Conservation (phyloP, 2,113 vertebrate species). For the Syrmaticus mikado region DNA sequence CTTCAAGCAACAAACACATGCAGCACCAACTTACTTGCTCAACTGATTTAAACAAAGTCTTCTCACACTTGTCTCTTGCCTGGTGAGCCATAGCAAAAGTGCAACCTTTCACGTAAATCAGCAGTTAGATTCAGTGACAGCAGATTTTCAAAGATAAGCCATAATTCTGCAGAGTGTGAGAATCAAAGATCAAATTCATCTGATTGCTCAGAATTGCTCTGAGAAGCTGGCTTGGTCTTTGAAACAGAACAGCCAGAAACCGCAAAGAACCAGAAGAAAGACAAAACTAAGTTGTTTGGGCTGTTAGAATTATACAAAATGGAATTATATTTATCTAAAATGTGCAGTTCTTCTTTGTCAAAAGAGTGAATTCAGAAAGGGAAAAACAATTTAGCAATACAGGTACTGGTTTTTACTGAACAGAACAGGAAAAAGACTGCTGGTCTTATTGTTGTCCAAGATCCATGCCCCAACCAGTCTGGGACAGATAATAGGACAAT, state of each 20-base stretch:
- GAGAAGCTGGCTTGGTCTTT: neutral
- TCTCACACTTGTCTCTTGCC: neutral
- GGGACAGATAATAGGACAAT: neutral
- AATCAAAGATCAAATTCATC: neutral
- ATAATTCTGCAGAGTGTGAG: neutral
- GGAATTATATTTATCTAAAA: neutral
- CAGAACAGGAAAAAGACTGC: neutral
- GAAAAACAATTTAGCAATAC: neutral
- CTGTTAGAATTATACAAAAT: neutral
- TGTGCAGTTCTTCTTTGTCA: neutral
- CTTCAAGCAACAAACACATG: neutral
- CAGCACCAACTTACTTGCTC: accelerated
- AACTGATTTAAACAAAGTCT: neutral
- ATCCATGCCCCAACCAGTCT: neutral
- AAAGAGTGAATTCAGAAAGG: neutral
- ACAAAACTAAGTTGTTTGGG: neutral
- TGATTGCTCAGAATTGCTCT: neutral
- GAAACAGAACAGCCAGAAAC: neutral
- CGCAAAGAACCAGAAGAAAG: neutral
- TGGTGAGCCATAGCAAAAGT: neutral
- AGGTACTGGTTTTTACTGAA: neutral
- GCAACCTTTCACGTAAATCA: neutral
- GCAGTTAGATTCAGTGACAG: neutral
- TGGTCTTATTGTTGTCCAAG: neutral
- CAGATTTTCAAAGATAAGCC: neutral